phyloP scores from a whole-genome alignment of 2,797 vertebrate species.

The Melanotaenia boesemani region DNA sequence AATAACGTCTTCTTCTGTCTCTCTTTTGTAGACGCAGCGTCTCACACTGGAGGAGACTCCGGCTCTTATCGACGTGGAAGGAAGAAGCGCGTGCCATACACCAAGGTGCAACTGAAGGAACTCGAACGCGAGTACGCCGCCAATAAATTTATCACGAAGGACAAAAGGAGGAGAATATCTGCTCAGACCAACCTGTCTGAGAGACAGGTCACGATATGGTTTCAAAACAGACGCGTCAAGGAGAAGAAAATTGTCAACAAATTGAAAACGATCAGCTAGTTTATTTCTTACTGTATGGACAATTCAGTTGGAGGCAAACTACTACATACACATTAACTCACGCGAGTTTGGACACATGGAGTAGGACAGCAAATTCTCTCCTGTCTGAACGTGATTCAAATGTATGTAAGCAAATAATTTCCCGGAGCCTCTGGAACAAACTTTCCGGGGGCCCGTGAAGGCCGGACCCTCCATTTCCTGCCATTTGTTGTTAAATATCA shows the following conservation, averaged over 20 bases:
- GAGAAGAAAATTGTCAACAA: conserved; percentile 99
- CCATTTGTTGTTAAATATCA: conserved; percentile 62
- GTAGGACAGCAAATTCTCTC: conserved; percentile 49
- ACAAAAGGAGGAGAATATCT: conserved; percentile 98
- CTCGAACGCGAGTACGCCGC: conserved; percentile 98
- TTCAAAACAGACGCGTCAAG: conserved; percentile 99
- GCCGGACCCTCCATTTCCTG: conserved; percentile 41
- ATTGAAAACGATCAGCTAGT: conserved; percentile 96
- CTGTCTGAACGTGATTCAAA: conserved; percentile 67
- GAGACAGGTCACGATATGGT: conserved; percentile 99
- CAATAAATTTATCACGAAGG: conserved; percentile 99
- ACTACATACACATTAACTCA: conserved; percentile 21
- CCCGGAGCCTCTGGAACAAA: conserved; percentile 65
- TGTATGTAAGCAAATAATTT: conserved; percentile 63
- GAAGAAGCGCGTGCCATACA: conserved; percentile 98
- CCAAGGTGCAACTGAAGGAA: conserved; percentile 99
- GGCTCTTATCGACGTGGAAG: conserved; percentile 93
- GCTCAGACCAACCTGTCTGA: conserved; percentile 97
- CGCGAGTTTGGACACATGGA: conserved; percentile 46
- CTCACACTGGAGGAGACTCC: conserved; percentile 86
- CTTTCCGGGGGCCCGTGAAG: conserved; percentile 38
- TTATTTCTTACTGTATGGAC: conserved; percentile 43
- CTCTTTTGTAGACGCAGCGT: conserved; percentile 67
- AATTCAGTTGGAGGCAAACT: conserved; percentile 44
- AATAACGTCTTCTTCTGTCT: conserved; percentile 14